Base-by-base conservation (phyloP, 2,113 vertebrate genomes). In the human region DNA sequence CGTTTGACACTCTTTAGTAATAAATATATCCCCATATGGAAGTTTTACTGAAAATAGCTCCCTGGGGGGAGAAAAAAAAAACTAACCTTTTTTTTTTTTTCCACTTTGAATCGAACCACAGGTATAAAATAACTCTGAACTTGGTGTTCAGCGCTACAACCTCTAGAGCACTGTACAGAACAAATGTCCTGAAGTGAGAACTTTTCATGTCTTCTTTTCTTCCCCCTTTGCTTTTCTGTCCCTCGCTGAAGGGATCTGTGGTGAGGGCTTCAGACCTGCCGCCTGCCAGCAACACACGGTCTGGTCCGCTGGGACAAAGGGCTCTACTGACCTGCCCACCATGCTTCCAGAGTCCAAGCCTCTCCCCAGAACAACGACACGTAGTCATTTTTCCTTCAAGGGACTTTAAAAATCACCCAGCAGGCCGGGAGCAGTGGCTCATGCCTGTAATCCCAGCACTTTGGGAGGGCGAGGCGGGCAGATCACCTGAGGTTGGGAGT, bases 31-130 rank as follows among this genome's bases (percentile, higher is more conserved):
- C 50, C 81, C 25, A 68, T 48, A 81, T 52, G 83, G 83, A 97
- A 78, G 90, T 93, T 94, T 87, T 38, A 89, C 61, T 81, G 93
- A 89, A 83, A 91, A 64, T 25, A 89, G 45, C 32, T 94, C 57
- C 61, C 20, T 3, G n/a, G 4, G 13, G 43, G 38, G 25, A n/a
- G 43, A 9, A 25, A 5, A 22, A 57, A 78, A 48, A 66, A 18
- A 92, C 18, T 20, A 66, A 78, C 38, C 27, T 35, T 73, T 50
- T 35, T 35, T 48, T 45, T 22, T 18, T 59, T 88, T 30, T 68
- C 89, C 5, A 50, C 38, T 83, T 55, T 48, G 80, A 70, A 38
- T 48, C 38, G 83, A 87, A 81, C 14, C 4, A 2, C 55, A 73
- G 81, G 80, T 55, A 40, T 66, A 81, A 75, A 52, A 52, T 8